A percentile compares a stretch with the other conserved stretches of the same genome.
Evolutionary conservation across 2,888 invertebrate species (phyloP).

Genomic region (Cheilosia scutellata): DNA sequence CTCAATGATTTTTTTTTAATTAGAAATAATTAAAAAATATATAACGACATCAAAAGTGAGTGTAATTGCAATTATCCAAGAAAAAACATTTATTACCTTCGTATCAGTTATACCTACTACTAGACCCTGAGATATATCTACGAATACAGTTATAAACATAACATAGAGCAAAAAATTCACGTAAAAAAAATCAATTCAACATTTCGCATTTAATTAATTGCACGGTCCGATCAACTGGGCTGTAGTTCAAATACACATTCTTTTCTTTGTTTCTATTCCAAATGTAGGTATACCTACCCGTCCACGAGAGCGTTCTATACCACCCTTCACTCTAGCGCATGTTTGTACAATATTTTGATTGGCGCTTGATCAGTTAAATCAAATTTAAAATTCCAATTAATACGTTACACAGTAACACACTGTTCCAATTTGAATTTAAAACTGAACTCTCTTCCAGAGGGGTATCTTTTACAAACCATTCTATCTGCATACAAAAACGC

Average conservation of each 20-base stretch:
- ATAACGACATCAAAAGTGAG: constrained; percentile 5
- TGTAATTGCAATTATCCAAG: constrained; percentile 9
- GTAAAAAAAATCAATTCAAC: constrained; percentile 19
- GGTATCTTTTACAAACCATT: background rate
- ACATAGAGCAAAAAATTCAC: constrained; percentile 11
- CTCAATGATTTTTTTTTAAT: constrained; percentile 6
- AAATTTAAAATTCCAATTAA: constrained; percentile 20
- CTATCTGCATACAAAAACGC: background rate
- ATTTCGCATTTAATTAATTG: constrained; percentile 48
- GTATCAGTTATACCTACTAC: constrained; percentile 5
- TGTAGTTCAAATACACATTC: constrained; percentile 12
- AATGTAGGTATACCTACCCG: background rate
- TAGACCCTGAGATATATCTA: constrained; percentile 40
- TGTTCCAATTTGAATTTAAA: background rate
- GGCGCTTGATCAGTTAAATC: background rate
- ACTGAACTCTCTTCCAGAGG: too few relatives aligned
- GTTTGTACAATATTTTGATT: background rate
- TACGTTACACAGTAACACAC: background rate
- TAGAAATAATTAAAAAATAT: background rate
- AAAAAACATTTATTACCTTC: constrained; percentile 27
- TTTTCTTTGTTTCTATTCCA: constrained; percentile 11
- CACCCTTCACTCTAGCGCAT: constrained; percentile 35
- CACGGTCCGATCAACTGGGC: constrained; percentile 32
- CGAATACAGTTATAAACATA: constrained; percentile 27
- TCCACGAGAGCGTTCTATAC: background rate